A percentile compares a stretch with the other conserved stretches of the same genome.
Evolutionary conservation across 2,797 vertebrate species (phyloP).

Genomic region (Phoxinus dragarum): DNA sequence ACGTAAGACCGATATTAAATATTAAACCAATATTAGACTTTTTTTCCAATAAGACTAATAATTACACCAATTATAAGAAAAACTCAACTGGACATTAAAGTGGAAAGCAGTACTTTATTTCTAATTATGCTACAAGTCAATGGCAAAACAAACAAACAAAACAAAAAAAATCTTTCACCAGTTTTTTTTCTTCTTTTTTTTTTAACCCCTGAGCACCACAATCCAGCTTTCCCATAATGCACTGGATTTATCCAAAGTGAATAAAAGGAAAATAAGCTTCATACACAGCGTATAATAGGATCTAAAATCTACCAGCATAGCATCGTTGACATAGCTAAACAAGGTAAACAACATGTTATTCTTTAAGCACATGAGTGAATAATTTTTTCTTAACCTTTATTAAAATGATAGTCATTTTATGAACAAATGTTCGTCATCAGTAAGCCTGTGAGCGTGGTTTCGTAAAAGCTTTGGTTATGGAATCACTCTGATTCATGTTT

Average conservation of each 20-base stretch:
- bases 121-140: conserved; percentile 76
- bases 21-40: background rate
- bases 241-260: conserved; percentile 80
- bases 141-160: conserved; percentile 70
- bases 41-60: background rate
- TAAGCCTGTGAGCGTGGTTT: conserved; percentile 51
- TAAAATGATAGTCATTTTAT: conserved; percentile 58
- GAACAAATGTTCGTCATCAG: conserved; percentile 59
- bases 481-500: conserved; percentile 58
- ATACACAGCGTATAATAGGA: conserved; percentile 71
- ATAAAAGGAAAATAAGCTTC: conserved; percentile 71
- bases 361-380: conserved; percentile 69
- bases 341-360: conserved; percentile 75
- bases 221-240: conserved; percentile 78
- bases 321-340: conserved; percentile 73
- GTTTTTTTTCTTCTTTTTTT: conserved; percentile 67
- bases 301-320: conserved; percentile 79
- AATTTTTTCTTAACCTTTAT: conserved; percentile 60
- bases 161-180: conserved; percentile 67
- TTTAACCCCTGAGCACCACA: conserved; percentile 85
- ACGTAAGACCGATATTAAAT: background rate
- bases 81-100: conserved; percentile 54
- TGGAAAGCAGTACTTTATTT: conserved; percentile 79
- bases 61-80: conserved; percentile 35
- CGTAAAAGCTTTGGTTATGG: conserved; percentile 73